Conservation (phyloP, 2,113 vertebrate genomes). For the Melospiza melodia region DNA sequence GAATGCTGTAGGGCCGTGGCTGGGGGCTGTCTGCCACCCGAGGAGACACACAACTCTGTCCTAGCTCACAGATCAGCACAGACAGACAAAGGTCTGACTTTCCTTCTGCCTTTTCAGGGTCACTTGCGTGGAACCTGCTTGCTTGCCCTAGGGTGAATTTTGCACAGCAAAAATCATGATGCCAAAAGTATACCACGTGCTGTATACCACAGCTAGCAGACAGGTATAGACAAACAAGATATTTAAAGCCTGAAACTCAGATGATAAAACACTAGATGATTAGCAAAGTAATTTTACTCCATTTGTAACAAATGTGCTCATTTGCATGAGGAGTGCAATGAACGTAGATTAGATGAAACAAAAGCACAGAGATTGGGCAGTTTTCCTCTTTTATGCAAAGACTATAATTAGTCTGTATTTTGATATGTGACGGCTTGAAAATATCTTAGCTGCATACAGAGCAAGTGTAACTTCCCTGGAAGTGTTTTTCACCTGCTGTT, state of each 20-base stretch:
- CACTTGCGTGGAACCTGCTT: background rate
- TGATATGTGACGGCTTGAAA: slow-evolving; percentile 15
- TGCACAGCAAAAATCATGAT: background rate
- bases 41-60: background rate
- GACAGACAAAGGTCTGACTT: background rate
- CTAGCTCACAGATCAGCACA: background rate
- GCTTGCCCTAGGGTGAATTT: background rate
- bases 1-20: background rate
- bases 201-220: background rate
- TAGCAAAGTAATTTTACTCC: slow-evolving; percentile 39
- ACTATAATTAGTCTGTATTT: slow-evolving; percentile 49
- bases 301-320: slow-evolving; percentile 33
- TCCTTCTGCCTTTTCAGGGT: background rate
- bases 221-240: slow-evolving; percentile 16
- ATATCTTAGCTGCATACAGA: slow-evolving; percentile 5
- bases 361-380: slow-evolving; percentile 35
- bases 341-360: slow-evolving; percentile 43
- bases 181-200: background rate
- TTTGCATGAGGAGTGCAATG: slow-evolving; percentile 55
- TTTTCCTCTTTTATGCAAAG: slow-evolving; percentile 24
- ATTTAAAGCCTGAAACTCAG: slow-evolving; percentile 32
- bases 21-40: background rate
- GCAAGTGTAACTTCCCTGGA: background rate
- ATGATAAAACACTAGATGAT: slow-evolving; percentile 15
- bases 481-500: background rate